These are phyloP conservation scores for Bombycilla garrulus DNA, from an alignment of 2,113 vertebrate genomes.

Conservation along the genomic window DNA sequence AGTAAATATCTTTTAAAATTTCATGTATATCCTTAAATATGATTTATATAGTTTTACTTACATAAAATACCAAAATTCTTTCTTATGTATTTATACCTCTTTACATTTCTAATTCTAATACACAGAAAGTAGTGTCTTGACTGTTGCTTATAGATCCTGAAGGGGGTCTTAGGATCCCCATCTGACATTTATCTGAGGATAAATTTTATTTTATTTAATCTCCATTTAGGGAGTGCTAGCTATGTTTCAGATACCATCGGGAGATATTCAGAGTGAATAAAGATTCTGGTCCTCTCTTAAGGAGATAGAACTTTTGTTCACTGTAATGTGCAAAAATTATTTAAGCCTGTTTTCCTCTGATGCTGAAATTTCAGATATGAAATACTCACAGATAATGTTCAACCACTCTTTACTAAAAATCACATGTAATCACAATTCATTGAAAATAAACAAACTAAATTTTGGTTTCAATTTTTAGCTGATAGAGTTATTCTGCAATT, in stretches of 20 bases:
- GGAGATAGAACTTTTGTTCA: background rate
- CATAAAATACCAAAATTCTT: background rate
- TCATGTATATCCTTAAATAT: background rate
- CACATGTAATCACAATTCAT: background rate
- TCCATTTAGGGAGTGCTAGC: background rate
- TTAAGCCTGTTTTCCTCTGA: background rate
- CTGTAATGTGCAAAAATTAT: background rate
- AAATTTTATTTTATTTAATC: background rate
- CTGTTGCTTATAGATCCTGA: background rate
- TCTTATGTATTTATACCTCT: background rate
- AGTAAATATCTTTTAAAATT: slow-evolving; percentile 14
- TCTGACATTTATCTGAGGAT: background rate
- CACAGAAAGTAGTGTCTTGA: background rate
- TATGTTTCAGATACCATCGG: background rate
- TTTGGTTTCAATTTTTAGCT: background rate
- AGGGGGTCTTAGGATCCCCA: background rate
- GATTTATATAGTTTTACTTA: background rate
- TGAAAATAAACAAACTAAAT: background rate
- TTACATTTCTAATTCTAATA: background rate
- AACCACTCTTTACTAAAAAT: background rate
- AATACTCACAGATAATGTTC: background rate
- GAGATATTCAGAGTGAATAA: background rate
- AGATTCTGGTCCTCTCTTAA: background rate
- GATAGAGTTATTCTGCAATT: background rate
- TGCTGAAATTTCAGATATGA: background rate